Conservation (phyloP, 2,797 vertebrate genomes). For the Anniella stebbinsi region DNA sequence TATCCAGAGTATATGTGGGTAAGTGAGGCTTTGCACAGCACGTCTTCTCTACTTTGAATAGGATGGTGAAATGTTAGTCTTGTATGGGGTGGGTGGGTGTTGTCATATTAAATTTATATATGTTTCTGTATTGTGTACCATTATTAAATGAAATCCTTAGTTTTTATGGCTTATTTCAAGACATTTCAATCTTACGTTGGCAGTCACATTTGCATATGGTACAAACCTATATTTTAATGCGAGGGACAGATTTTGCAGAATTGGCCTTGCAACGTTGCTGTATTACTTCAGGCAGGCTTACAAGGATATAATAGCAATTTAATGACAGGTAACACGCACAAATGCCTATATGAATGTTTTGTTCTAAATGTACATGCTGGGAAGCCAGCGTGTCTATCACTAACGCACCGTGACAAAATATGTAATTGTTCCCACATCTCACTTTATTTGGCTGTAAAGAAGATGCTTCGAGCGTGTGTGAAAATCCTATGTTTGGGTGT, state of each 20-base stretch:
- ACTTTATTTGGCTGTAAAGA: not conserved
- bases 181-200: not conserved
- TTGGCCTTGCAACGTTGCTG: not conserved
- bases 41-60: not conserved
- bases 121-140: not conserved
- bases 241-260: not conserved
- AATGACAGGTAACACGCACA: not conserved
- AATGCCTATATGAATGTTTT: not conserved
- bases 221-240: not conserved
- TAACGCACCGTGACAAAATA: not conserved
- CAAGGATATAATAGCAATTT: not conserved
- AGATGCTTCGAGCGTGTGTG: not conserved
- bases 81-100: not conserved
- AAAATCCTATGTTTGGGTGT: not conserved
- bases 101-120: not conserved
- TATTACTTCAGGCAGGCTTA: not conserved
- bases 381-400: not conserved
- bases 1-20: slow-evolving; percentile 99
- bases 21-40: slow-evolving; percentile 67
- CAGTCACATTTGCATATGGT: not conserved
- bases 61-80: not conserved
- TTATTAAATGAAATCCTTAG: not conserved
- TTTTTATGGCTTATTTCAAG: not conserved
- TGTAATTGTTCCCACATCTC: not conserved
- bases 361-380: not conserved